These are phyloP conservation scores for Callipepla californica DNA, from an alignment of 2,113 vertebrate genomes.

Conservation along the genomic window DNA sequence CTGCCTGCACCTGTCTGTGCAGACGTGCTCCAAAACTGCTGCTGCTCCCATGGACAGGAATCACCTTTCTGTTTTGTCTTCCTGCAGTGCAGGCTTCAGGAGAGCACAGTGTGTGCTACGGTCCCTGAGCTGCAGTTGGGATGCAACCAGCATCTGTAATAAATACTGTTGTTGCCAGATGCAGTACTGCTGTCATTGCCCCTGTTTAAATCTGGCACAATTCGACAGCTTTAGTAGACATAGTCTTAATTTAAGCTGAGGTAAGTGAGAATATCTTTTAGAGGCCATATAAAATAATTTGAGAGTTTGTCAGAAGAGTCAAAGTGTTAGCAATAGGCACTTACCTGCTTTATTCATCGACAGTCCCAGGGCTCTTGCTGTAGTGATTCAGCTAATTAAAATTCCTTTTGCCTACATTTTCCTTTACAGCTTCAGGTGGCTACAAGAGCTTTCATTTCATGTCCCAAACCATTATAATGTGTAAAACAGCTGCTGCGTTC, in stretches of 20 bases:
- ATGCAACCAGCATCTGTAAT: accelerated
- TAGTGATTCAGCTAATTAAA: constrained; percentile 42
- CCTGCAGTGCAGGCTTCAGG: accelerated
- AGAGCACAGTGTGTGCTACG: not conserved
- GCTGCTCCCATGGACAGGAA: not conserved
- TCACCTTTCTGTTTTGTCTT: not conserved
- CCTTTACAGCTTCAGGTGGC: constrained; percentile 64
- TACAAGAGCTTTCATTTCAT: constrained; percentile 34
- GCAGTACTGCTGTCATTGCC: not conserved
- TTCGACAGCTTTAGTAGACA: not conserved
- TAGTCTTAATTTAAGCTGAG: not conserved
- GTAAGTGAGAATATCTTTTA: not conserved
- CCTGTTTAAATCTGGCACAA: not conserved
- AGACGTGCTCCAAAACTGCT: not conserved
- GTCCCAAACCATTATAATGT: constrained; percentile 33
- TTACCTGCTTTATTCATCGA: not conserved
- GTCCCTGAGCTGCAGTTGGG: accelerated
- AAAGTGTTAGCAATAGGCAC: not conserved
- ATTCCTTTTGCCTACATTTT: constrained; percentile 65
- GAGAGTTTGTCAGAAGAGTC: not conserved
- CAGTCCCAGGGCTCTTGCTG: constrained; percentile 11
- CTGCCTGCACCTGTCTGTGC: not conserved
- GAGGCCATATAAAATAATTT: not conserved
- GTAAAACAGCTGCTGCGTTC: constrained; percentile 50
- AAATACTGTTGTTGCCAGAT: accelerated